Conservation (phyloP, 2,888 invertebrate genomes). For the Pocota personata region DNA sequence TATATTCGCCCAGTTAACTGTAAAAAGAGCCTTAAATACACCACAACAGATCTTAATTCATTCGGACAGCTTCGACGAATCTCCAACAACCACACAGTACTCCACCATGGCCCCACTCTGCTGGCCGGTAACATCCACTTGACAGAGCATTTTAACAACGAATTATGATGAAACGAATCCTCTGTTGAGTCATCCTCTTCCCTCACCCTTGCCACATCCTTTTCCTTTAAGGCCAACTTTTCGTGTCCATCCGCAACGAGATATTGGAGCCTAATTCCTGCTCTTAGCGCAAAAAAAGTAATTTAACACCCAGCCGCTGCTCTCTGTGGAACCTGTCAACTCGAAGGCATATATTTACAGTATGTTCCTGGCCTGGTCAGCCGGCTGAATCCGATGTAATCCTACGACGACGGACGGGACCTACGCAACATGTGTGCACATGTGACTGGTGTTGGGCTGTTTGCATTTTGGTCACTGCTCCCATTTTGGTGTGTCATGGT, state of each 20-base stretch:
- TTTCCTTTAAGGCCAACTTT: conserved; percentile 23
- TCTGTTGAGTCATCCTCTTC: conserved; percentile 55
- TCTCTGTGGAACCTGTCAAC: conserved; percentile 63
- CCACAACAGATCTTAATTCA: conserved; percentile 70
- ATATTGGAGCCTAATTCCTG: conserved; percentile 62
- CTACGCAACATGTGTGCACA: conserved; percentile 60
- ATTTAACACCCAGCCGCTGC: conserved; percentile 63
- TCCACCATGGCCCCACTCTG: not conserved
- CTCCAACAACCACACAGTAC: conserved; percentile 7
- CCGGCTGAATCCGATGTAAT: conserved; percentile 49
- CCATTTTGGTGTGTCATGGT: conserved; percentile 42
- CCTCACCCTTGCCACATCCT: conserved; percentile 44
- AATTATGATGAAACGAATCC: conserved; percentile 72
- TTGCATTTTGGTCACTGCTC: conserved; percentile 60
- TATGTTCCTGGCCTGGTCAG: conserved; percentile 14
- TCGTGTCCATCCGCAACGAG: conserved; percentile 20
- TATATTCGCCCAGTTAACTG: conserved; percentile 53
- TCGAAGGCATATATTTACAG: conserved; percentile 47
- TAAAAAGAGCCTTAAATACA: conserved; percentile 68
- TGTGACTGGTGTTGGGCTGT: not conserved
- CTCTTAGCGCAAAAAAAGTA: conserved; percentile 59
- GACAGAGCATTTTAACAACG: conserved; percentile 68
- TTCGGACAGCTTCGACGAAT: conserved; percentile 72
- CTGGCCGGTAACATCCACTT: conserved; percentile 30
- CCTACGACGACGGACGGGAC: conserved; percentile 40